Evolutionary conservation across 2,113 vertebrate species (phyloP).

Genomic region (Lethenteron camtschaticum): DNA sequence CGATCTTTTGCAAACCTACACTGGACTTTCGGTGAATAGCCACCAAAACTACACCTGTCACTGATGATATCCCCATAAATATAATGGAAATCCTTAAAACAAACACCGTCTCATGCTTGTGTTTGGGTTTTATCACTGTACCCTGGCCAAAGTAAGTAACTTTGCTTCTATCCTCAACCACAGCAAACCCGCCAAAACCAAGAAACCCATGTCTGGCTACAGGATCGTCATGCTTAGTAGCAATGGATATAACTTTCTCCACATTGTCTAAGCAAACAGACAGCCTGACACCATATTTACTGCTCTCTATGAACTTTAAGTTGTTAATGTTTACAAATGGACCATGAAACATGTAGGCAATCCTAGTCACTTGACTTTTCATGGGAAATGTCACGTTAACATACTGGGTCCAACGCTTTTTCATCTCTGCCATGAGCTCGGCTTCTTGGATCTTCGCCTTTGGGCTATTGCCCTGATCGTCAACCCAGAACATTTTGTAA

Average conservation of each 20-base stretch:
- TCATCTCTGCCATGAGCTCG: slow-evolving; percentile 89
- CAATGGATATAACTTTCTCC: slow-evolving; percentile 48
- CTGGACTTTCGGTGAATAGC: slow-evolving; percentile 60
- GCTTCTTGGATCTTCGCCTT: slow-evolving; percentile 67
- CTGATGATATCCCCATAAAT: slow-evolving; percentile 46
- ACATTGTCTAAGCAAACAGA: slow-evolving; percentile 53
- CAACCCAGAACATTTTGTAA: slow-evolving; percentile 97
- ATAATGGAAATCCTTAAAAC: slow-evolving; percentile 55
- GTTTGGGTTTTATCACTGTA: slow-evolving; percentile 26
- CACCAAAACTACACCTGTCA: slow-evolving; percentile 42
- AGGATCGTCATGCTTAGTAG: slow-evolving; percentile 60
- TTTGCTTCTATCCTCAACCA: slow-evolving; percentile 37
- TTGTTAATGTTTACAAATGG: slow-evolving; percentile 62
- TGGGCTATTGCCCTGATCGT: slow-evolving; percentile 56
- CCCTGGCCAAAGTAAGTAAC: slow-evolving; percentile 54
- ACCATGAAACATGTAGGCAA: slow-evolving; percentile 72
- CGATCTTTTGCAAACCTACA: slow-evolving; percentile 51
- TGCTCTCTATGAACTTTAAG: slow-evolving; percentile 50
- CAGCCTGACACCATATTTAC: slow-evolving; percentile 47
- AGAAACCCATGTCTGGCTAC: slow-evolving; percentile 46
- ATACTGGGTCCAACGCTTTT: slow-evolving; percentile 92
- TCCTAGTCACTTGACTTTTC: slow-evolving; percentile 33
- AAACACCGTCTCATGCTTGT: slow-evolving; percentile 26
- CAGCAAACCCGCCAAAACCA: slow-evolving; percentile 73
- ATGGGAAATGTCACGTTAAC: slow-evolving; percentile 74